Percentiles rank a stretch among this genome's conserved stretches.
Conservation (phyloP, 2,888 invertebrate species). For the Lordiphosa andalusiaca region DNA sequence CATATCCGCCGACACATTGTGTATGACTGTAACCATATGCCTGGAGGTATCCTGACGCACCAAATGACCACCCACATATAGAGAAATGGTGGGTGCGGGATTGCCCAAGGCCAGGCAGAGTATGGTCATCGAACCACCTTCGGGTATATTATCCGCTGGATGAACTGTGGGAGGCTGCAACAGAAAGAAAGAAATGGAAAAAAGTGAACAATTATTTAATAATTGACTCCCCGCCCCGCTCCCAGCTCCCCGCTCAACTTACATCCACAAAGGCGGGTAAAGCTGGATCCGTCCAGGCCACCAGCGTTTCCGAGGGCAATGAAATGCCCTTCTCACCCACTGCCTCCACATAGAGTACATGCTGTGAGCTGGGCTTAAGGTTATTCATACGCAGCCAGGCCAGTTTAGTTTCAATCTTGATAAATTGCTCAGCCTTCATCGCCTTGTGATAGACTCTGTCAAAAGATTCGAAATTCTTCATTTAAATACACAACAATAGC, state of each 20-base stretch:
- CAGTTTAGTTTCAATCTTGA: slow-evolving; percentile 84
- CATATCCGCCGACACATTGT: slow-evolving; percentile 92
- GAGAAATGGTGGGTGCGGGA: slow-evolving; percentile 90
- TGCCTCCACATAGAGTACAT: slow-evolving; percentile 89
- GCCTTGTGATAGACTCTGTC: slow-evolving; percentile 87
- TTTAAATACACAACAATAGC: neutral
- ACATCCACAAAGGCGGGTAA: slow-evolving; percentile 93
- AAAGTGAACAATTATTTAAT: slow-evolving; percentile 9
- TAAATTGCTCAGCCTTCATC: slow-evolving; percentile 83
- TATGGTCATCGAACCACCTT: slow-evolving; percentile 92
- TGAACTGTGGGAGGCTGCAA: slow-evolving; percentile 90
- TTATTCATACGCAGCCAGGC: slow-evolving; percentile 87
- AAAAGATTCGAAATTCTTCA: slow-evolving; percentile 14
- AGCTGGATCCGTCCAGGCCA: slow-evolving; percentile 93
- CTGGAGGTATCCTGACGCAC: slow-evolving; percentile 90
- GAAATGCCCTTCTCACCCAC: slow-evolving; percentile 86
- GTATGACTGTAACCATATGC: slow-evolving; percentile 92
- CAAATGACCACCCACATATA: slow-evolving; percentile 87
- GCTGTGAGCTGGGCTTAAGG: slow-evolving; percentile 89
- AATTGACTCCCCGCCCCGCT: neutral
- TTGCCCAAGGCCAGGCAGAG: slow-evolving; percentile 92
- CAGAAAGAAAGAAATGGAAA: neutral
- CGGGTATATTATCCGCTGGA: slow-evolving; percentile 90
- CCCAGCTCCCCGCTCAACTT: slow-evolving; percentile 56
- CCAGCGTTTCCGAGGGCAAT: slow-evolving; percentile 89